Conservation (phyloP, 2,888 invertebrate species). For the Spatulosminthurus flaviceps region DNA sequence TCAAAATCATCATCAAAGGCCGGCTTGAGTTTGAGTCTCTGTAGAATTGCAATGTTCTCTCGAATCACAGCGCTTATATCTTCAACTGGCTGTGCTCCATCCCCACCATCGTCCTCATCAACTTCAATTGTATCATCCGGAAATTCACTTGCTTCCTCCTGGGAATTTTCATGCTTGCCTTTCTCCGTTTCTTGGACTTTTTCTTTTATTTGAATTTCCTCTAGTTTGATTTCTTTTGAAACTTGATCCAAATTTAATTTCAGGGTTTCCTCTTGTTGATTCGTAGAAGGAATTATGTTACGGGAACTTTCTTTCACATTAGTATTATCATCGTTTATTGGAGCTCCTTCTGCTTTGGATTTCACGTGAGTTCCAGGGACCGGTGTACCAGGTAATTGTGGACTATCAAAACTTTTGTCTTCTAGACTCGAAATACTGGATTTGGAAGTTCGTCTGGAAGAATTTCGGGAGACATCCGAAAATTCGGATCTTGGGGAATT, state of each 20-base stretch:
- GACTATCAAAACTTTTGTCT: conserved; percentile 22
- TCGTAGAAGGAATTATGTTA: too few species aligned
- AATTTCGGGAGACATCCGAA: conserved; percentile 18
- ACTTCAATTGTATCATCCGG: not conserved
- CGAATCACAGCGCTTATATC: conserved; percentile 63
- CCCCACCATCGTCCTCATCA: conserved; percentile 4
- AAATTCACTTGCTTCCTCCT: not conserved
- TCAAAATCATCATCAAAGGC: conserved; percentile 78
- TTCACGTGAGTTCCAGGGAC: not conserved
- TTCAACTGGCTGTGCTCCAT: conserved; percentile 51
- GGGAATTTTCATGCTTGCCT: not conserved
- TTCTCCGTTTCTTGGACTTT: not conserved
- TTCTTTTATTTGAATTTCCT: not conserved
- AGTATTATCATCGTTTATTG: not conserved
- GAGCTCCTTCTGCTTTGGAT: not conserved
- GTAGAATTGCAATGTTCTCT: conserved; percentile 62
- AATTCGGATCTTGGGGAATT: conserved; percentile 36
- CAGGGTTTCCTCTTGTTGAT: too few species aligned
- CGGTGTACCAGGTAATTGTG: not conserved
- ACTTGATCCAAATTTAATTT: too few species aligned
- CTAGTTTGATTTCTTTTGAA: not conserved
- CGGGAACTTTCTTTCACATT: not conserved
- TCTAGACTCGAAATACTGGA: conserved; percentile 52
- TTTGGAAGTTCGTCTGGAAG: conserved; percentile 50
- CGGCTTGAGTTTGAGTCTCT: conserved; percentile 67